phyloP scores from a whole-genome alignment of 37 sponge, comb jelly and placozoan genomes.

The Eunapius fragilis region DNA sequence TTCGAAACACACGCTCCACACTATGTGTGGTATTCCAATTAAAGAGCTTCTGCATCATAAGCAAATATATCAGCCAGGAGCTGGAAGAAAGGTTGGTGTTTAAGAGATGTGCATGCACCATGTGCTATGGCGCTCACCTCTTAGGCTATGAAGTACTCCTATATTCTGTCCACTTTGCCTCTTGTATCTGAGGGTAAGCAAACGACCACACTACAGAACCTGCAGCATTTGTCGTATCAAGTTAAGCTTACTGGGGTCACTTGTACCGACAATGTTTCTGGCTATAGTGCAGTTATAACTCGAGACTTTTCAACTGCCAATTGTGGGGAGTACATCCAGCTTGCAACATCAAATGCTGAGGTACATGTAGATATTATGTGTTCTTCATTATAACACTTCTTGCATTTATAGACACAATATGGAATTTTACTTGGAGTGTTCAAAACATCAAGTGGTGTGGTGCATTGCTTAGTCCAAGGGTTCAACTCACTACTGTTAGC shows the following conservation, averaged over 20 bases:
- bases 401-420: too few relatives aligned
- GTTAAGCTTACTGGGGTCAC: neutral
- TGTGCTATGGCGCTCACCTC: neutral
- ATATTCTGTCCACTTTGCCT: neutral
- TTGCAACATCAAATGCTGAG: neutral
- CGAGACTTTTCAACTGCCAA: neutral
- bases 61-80: constrained; percentile 32
- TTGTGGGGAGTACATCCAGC: neutral
- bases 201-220: neutral
- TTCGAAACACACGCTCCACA: neutral
- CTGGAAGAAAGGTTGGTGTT: constrained; percentile 25
- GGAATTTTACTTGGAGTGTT: too few relatives aligned
- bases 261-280: neutral
- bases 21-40: constrained; percentile 6
- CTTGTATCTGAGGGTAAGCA: neutral
- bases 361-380: neutral
- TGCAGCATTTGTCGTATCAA: neutral
- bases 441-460: too few relatives aligned
- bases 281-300: neutral
- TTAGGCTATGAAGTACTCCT: neutral
- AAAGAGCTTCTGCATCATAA: neutral
- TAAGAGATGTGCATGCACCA: neutral
- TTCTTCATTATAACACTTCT: neutral
- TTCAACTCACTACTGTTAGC: too few relatives aligned
- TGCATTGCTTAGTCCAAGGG: too few relatives aligned